Percentiles rank a stretch among this genome's conserved stretches.
Evolutionary conservation across 2,113 vertebrate genomes (phyloP).

Genomic region (Oxygymnocypris stewartii): DNA sequence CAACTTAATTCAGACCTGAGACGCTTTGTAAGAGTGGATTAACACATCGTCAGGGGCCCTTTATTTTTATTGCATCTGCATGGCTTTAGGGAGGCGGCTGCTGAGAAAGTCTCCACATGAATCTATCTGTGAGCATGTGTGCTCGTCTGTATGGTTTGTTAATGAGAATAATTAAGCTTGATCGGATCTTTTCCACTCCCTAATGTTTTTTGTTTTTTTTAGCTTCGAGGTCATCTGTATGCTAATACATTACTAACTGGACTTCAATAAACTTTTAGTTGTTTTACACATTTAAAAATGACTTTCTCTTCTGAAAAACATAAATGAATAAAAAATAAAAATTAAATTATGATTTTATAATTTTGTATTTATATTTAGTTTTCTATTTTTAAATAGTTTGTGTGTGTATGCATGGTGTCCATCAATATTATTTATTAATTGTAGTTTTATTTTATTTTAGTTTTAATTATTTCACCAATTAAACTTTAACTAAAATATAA

Average conservation of each 20-base stretch:
- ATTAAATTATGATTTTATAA: background rate
- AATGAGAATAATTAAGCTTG: background rate
- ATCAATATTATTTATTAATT: no score
- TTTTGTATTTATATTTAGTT: background rate
- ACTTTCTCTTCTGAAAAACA: background rate
- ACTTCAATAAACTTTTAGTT: no score
- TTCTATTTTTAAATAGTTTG: background rate
- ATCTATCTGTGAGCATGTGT: constrained; percentile 24
- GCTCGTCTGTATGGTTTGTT: background rate
- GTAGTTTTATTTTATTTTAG: no score
- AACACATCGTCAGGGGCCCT: constrained; percentile 72
- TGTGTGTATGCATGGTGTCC: no score
- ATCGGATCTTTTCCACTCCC: background rate
- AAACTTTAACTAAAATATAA: background rate
- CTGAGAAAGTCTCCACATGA: constrained; percentile 62
- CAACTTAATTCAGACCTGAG: constrained; percentile 73
- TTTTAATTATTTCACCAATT: background rate
- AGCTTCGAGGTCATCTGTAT: no score
- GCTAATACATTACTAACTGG: no score
- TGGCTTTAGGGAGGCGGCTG: constrained; percentile 22
- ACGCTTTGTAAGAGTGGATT: constrained; percentile 75
- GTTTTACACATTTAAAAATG: no score
- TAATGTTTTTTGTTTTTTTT: background rate
- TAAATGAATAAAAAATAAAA: no score
- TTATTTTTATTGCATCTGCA: constrained; percentile 71